A percentile compares a stretch with the other conserved stretches of the same genome.
Conservation (phyloP, 1,140 invertebrate genomes). For the Sesamia nonagrioides region DNA sequence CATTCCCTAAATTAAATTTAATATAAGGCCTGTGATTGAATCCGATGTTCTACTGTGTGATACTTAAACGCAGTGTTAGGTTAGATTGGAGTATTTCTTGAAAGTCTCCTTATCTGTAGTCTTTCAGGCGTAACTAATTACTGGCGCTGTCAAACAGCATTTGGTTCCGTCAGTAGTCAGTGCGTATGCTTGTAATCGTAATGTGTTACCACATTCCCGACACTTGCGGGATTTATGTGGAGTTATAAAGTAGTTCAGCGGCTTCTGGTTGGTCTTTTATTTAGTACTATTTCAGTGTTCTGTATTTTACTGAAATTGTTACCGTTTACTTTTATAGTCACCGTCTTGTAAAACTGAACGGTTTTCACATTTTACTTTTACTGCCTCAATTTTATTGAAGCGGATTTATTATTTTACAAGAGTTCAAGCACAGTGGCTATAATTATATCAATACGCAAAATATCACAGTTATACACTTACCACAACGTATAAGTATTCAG, state of each 20-base stretch:
- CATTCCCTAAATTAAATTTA: constrained; percentile 73
- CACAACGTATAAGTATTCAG: constrained; percentile 38
- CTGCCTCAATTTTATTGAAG: constrained; percentile 35
- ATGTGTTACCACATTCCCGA: constrained; percentile 48
- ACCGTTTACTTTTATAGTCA: constrained; percentile 45
- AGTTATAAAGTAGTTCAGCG: constrained; percentile 43
- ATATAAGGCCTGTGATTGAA: constrained; percentile 48
- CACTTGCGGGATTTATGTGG: constrained; percentile 46
- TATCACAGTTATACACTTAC: constrained; percentile 25
- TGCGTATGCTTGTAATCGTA: constrained; percentile 24
- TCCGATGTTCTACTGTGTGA: background rate
- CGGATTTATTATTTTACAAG: constrained; percentile 37
- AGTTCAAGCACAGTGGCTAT: background rate
- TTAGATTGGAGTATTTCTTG: constrained; percentile 19
- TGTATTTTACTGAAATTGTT: constrained; percentile 44
- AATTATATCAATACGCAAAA: constrained; percentile 1
- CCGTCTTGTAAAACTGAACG: constrained; percentile 48
- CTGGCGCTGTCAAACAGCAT: constrained; percentile 42
- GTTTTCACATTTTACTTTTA: constrained; percentile 43
- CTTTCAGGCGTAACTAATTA: constrained; percentile 45
- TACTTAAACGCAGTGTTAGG: constrained; percentile 20
- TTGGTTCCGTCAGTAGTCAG: constrained; percentile 9
- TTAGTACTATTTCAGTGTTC: constrained; percentile 38
- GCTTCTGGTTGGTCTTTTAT: constrained; percentile 44
- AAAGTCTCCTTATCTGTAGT: constrained; percentile 42